A percentile compares a stretch with the other conserved stretches of the same genome.
Conservation (phyloP, 2,797 vertebrate species). For the Falco columbarius region DNA sequence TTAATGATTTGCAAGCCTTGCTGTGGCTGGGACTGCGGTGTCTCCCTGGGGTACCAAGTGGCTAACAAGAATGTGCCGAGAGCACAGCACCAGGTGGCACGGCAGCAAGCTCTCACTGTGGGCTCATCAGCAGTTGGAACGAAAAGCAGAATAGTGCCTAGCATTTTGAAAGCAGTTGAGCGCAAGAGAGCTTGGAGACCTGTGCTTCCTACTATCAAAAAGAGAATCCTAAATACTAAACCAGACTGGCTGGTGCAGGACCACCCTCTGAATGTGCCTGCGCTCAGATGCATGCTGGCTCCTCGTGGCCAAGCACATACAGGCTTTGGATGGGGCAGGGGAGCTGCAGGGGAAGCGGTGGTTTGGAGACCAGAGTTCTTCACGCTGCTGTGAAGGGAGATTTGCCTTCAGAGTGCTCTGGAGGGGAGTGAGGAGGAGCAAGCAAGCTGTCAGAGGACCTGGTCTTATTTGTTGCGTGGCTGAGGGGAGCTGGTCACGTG, state of each 20-base stretch:
- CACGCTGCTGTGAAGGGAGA: not conserved
- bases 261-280: not conserved
- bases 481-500: not conserved
- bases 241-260: not conserved
- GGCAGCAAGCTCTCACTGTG: not conserved
- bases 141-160: not conserved
- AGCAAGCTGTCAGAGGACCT: not conserved
- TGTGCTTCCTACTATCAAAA: not conserved
- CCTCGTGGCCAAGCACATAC: accelerated
- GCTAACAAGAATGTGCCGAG: not conserved
- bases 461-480: not conserved
- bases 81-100: not conserved
- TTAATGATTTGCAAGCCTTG: not conserved
- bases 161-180: not conserved
- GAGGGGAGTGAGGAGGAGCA: not conserved
- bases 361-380: not conserved
- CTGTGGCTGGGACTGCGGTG: not conserved
- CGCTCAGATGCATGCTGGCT: accelerated
- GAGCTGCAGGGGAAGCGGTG: not conserved
- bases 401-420: not conserved
- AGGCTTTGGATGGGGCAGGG: not conserved
- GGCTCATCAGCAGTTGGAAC: not conserved
- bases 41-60: not conserved
- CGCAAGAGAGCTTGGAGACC: not conserved
- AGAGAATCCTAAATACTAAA: not conserved